Base-by-base conservation (phyloP, 2,113 vertebrate genomes). In the Sturnus vulgaris region DNA sequence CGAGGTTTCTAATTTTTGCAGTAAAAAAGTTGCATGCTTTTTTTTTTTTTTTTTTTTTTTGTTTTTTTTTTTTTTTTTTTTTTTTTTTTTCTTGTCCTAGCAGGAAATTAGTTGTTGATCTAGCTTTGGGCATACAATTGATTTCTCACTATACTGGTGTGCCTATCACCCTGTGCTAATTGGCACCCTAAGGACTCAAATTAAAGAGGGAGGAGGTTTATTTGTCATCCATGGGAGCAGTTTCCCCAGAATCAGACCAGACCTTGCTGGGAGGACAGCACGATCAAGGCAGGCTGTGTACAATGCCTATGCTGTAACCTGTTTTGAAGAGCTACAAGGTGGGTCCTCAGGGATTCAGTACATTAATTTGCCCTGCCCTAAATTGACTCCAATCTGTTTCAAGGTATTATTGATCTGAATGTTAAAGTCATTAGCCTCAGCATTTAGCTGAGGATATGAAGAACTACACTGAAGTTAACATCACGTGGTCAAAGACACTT, bases 381-480 rank as follows among this genome's bases (percentile, higher is more conserved):
- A 85, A 69, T 50, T 86, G 22, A 60, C 28, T 82, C 39, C 35
- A 71, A 19, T 82, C 15, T 92, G 33, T 90, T 95, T 82, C 50
- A 61, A 80, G 23, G 11, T 30, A 44, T 91, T 94, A 94, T 96
- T 60, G 87, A 95, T 93, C 60, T 17, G 55, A 55, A 63, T 78
- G 71, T 30, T 88, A 8, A 95, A 94, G 42, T 56, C 70, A 88
- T 94, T 95, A 95, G 20, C 71, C 27, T 61, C 56, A 70, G 70
- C 42, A 68, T 55, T 95, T 94, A 90, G 63, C 33, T 37, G 66
- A 66, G 71, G 66, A 35, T 55, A 31, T 55, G 46, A 78, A 64
- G 37, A 65, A 40, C 7, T 61, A 46, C n/a, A 6, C 28, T 50
- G 77, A 66, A 85, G 68, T 88, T 69, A 63, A 23, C 87, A 86